These are phyloP conservation scores for Charina bottae DNA, from an alignment of 2,113 vertebrate species.

Conservation along the genomic window DNA sequence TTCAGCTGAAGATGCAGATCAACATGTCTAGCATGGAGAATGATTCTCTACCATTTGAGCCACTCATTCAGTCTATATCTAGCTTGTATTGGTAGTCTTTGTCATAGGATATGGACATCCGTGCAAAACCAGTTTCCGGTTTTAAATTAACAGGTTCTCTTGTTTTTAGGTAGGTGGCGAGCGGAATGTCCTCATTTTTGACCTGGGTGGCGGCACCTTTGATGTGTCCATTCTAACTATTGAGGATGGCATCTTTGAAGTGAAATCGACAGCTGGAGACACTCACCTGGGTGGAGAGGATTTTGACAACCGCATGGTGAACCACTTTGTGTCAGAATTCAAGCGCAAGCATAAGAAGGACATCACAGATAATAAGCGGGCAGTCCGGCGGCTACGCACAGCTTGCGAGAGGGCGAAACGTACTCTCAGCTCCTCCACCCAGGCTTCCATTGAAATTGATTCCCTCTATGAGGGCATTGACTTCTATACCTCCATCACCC, in stretches of 20 bases:
- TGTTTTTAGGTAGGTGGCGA: conserved; percentile 79
- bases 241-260: conserved; percentile 93
- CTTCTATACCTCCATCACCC: conserved; percentile 92
- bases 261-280: conserved; percentile 90
- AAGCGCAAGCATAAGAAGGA: conserved; percentile 92
- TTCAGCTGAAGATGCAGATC: background rate
- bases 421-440: conserved; percentile 90
- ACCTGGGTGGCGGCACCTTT: conserved; percentile 90
- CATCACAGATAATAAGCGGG: conserved; percentile 87
- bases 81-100: background rate
- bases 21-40: background rate
- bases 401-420: conserved; percentile 90
- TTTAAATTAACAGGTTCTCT: background rate
- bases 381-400: conserved; percentile 85
- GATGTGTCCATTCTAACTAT: conserved; percentile 92
- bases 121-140: background rate
- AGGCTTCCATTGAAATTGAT: conserved; percentile 92
- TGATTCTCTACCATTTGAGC: background rate
- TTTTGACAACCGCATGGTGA: conserved; percentile 91
- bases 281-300: conserved; percentile 91
- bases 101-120: background rate
- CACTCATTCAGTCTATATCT: background rate
- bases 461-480: conserved; percentile 88
- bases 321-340: conserved; percentile 88
- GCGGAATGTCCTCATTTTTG: conserved; percentile 89